Base-by-base conservation (phyloP, 2,888 invertebrate genomes). In the Drosophila subsilvestris region DNA sequence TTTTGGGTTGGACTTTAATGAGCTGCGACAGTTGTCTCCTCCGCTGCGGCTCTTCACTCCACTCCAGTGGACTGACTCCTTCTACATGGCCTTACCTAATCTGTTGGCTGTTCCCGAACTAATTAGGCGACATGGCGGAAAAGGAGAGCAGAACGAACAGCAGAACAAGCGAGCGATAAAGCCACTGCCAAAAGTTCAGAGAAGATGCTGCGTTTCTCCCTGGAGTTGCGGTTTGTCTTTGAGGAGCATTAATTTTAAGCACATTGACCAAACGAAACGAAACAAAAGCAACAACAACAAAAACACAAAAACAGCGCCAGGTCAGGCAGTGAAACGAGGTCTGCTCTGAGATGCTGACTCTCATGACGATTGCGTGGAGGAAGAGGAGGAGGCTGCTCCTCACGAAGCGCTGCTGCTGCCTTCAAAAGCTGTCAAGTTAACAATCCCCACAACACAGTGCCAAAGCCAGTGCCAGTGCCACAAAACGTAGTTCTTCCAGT, bases 341-440 rank as follows among this genome's bases (percentile, higher is more conserved):
- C 4, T 2, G 22, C 22, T 22, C 37, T 37, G 32, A 32, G 32
- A 12, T 32, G 32, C 37, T 5, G 37, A 14, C 37, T 37, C 63
- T 63, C 82, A 79, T 77, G 84, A 86, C 75, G 86, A 83, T 74
- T 79, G 83, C 76, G 66, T 37, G 37, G 37, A 37, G 37, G n/a
- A 37, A 12, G 37, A 14, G 5, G 5, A 14, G 71, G 12, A 32
- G n/a, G 65, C 66, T 37, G 63, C 55, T 55, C 67, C 83, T 84
- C 83, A 84, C 86, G 83, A 84, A 86, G 63, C 37, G 37, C 37
- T 37, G 37, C 79, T 37, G 37, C 79, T 81, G 85, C 84, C 81
- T 84, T 86, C 86, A 86, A 87, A 90, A 82, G 89, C 89, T 90
- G 90, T 89, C 90, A 90, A 90, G 90, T 90, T 90, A 90, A 83